Percentiles rank a stretch among this genome's conserved stretches.
Conservation (phyloP, 64 coral and sea anemone genomes). For the Actinia equina region DNA sequence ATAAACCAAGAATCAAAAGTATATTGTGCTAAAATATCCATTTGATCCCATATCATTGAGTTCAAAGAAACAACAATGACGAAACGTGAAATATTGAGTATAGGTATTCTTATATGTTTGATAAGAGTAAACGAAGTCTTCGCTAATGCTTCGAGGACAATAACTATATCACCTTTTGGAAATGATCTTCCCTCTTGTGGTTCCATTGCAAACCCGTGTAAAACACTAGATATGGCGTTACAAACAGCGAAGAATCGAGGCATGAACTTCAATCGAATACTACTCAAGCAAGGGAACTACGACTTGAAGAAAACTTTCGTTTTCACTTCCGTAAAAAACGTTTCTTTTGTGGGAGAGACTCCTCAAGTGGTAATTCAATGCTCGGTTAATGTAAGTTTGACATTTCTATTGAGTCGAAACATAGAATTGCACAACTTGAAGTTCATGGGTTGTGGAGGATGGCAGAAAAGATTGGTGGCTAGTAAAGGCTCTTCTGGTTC, state of each 20-base stretch:
- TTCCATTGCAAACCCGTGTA: slow-evolving; percentile 6
- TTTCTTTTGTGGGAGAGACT: too few species aligned
- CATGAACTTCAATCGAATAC: slow-evolving; percentile 16
- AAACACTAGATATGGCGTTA: slow-evolving; percentile 17
- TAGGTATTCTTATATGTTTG: background rate
- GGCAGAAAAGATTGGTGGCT: slow-evolving; percentile 39
- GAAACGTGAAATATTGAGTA: background rate
- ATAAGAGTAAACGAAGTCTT: background rate
- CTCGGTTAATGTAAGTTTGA: slow-evolving; percentile 48
- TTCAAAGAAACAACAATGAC: background rate
- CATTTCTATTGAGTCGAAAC: slow-evolving; percentile 55
- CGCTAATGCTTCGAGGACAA: background rate
- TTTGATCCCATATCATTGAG: background rate
- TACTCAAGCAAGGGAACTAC: slow-evolving; percentile 35
- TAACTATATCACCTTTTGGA: slow-evolving; percentile 12
- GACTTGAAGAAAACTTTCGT: slow-evolving; percentile 26
- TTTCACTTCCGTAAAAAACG: slow-evolving; percentile 20
- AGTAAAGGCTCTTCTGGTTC: slow-evolving; percentile 20
- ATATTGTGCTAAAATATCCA: background rate
- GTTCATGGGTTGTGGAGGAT: slow-evolving; percentile 61
- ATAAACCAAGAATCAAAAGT: background rate
- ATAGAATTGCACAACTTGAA: slow-evolving; percentile 39
- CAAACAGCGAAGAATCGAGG: background rate
- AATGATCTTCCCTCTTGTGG: slow-evolving; percentile 17
- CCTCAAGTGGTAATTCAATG: too few species aligned